Evolutionary conservation across 2,113 vertebrate species (phyloP).

Genomic region (Platichthys flesus): DNA sequence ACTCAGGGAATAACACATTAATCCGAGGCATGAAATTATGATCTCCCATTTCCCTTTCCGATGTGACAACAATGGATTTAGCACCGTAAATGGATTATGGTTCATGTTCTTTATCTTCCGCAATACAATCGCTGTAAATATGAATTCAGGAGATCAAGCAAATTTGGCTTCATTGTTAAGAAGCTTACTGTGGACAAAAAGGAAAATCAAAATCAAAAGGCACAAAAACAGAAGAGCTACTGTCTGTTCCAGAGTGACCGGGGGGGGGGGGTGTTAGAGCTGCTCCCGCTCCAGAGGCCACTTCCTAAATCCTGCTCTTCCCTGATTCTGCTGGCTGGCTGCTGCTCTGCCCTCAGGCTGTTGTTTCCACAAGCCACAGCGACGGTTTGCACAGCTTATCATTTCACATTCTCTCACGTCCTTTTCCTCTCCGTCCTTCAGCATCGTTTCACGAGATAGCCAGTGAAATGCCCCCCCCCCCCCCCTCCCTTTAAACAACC

Average conservation of each 20-base stretch:
- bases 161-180: slow-evolving; percentile 77
- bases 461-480: slow-evolving; percentile 4
- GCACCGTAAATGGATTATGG: slow-evolving; percentile 76
- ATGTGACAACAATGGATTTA: slow-evolving; percentile 77
- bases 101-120: slow-evolving; percentile 78
- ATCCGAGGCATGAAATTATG: slow-evolving; percentile 80
- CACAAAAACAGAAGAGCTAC: slow-evolving; percentile 52
- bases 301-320: slow-evolving; percentile 30
- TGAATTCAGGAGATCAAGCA: slow-evolving; percentile 79
- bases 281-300: slow-evolving; percentile 34
- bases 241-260: slow-evolving; percentile 43
- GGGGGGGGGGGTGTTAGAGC: slow-evolving; percentile 34
- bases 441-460: slow-evolving; percentile 45
- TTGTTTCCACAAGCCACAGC: slow-evolving; percentile 36
- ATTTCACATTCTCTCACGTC: slow-evolving; percentile 22
- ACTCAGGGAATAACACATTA: slow-evolving; percentile 74
- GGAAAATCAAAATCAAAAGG: slow-evolving; percentile 10
- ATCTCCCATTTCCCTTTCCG: slow-evolving; percentile 65
- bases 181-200: slow-evolving; percentile 68
- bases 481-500: slow-evolving; percentile 31
- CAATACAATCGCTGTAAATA: slow-evolving; percentile 79
- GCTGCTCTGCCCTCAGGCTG: slow-evolving; percentile 45
- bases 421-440: neutral
- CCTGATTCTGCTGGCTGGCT: slow-evolving; percentile 37
- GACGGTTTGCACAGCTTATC: slow-evolving; percentile 38